phyloP scores from a whole-genome alignment of 2,888 invertebrate species.

The Mythimna pallens region DNA sequence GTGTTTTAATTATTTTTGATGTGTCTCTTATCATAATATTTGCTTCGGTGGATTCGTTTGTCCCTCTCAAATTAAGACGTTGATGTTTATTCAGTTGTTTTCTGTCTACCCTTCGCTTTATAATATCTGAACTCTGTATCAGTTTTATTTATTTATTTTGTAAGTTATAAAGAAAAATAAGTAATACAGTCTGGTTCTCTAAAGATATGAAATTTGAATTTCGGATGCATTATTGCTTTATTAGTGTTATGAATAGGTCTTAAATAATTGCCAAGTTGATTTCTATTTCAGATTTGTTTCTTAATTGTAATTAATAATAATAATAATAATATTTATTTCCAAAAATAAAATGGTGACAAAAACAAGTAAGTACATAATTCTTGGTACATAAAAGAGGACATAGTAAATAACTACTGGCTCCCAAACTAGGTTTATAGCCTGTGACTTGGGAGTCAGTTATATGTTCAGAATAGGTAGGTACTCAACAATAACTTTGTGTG shows the following conservation, averaged over 20 bases:
- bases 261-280: background rate
- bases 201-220: background rate
- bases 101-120: background rate
- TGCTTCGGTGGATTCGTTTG: slow-evolving; percentile 40
- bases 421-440: no score
- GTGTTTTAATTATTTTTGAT: slow-evolving; percentile 63
- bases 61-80: slow-evolving; percentile 46
- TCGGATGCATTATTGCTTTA: background rate
- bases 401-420: no score
- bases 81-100: slow-evolving; percentile 48
- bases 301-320: no score
- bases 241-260: background rate
- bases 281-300: background rate
- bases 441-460: no score
- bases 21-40: slow-evolving; percentile 58
- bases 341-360: no score
- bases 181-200: background rate
- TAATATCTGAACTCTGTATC: background rate
- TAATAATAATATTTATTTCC: no score
- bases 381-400: no score
- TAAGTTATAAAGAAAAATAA: background rate
- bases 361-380: no score
- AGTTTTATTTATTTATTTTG: slow-evolving; percentile 2
- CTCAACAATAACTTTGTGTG: no score
- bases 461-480: no score